Evolutionary conservation across 1,140 invertebrate genomes (phyloP).

Genomic region (Drosophila tani): DNA sequence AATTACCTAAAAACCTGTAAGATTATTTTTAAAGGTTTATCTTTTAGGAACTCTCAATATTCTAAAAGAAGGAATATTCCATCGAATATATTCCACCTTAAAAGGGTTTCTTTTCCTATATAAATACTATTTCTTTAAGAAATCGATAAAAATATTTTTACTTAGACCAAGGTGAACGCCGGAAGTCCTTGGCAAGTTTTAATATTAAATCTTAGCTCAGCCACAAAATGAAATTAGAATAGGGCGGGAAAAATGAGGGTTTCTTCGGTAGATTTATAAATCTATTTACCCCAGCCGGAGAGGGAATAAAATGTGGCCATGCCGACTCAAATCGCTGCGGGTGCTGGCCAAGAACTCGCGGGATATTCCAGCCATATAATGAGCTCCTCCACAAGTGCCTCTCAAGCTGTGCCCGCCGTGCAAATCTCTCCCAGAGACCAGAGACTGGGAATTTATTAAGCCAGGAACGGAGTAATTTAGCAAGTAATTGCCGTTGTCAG

Average conservation of each 20-base stretch:
- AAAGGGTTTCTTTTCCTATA: neutral
- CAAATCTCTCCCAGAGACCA: slow-evolving; percentile 2
- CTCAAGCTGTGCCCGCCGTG: slow-evolving; percentile 14
- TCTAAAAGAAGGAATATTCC: too few relatives aligned
- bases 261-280: slow-evolving; percentile 53
- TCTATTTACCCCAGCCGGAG: slow-evolving; percentile 33
- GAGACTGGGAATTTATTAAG: slow-evolving; percentile 9
- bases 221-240: slow-evolving; percentile 44
- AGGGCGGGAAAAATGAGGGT: slow-evolving; percentile 1
- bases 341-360: neutral
- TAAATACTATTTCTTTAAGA: too few relatives aligned
- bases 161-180: too few relatives aligned
- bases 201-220: slow-evolving; percentile 19
- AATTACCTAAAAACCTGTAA: too few relatives aligned
- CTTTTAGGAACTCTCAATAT: too few relatives aligned
- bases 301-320: slow-evolving; percentile 26
- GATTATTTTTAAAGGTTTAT: too few relatives aligned
- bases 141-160: too few relatives aligned
- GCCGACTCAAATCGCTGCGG: slow-evolving; percentile 12
- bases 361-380: neutral
- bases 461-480: slow-evolving; percentile 14
- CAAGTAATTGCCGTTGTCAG: slow-evolving; percentile 31
- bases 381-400: slow-evolving; percentile 2
- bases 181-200: slow-evolving; percentile 4
- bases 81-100: too few relatives aligned